Conservation (phyloP, 2,113 vertebrate species). For the Halichoerus grypus region DNA sequence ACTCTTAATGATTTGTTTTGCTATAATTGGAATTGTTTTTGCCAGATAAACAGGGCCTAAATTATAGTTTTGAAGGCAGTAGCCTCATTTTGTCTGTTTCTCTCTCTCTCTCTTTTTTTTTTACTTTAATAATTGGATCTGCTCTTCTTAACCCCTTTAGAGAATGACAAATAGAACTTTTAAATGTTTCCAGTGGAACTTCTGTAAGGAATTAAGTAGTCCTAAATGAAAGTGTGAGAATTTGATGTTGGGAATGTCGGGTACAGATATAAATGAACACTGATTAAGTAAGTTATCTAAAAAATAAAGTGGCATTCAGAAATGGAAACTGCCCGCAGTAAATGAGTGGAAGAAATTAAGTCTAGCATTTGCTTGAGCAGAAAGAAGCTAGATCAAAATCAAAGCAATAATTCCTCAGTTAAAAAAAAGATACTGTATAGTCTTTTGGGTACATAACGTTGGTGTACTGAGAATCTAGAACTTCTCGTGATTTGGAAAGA, state of each 20-base stretch:
- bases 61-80: not conserved
- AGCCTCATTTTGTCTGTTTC: not conserved
- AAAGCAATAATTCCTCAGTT: not conserved
- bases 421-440: not conserved
- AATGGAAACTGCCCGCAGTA: not conserved
- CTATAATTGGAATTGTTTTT: constrained; percentile 37
- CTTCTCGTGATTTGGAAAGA: not conserved
- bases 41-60: not conserved
- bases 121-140: constrained; percentile 34
- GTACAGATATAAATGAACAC: not conserved
- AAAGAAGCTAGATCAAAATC: not conserved
- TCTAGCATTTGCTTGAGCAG: not conserved
- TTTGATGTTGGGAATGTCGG: constrained; percentile 16
- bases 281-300: constrained; percentile 27
- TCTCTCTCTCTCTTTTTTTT: not conserved
- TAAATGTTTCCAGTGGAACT: constrained; percentile 8
- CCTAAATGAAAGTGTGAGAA: constrained; percentile 57
- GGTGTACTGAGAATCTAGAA: not conserved
- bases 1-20: constrained; percentile 14
- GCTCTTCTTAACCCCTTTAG: not conserved
- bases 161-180: not conserved
- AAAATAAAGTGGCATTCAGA: constrained; percentile 42
- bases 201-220: constrained; percentile 34
- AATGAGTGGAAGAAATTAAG: not conserved
- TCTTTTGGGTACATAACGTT: not conserved